A percentile compares a stretch with the other conserved stretches of the same genome.
phyloP scores from a whole-genome alignment of 2,113 vertebrate species.

The Capra hircus region DNA sequence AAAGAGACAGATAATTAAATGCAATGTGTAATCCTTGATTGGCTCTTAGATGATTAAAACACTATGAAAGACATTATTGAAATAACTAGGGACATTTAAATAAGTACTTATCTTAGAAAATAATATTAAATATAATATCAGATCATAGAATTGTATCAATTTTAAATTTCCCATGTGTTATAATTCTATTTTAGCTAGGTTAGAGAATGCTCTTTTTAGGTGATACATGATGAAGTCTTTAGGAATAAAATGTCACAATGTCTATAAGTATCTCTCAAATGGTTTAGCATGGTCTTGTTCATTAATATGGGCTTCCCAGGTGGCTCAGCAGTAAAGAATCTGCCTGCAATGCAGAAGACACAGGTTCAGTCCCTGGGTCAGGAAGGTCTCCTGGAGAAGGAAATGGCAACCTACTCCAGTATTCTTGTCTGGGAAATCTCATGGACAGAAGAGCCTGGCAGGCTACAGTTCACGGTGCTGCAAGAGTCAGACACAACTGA shows the following conservation, averaged over 20 bases:
- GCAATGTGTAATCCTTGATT: background rate
- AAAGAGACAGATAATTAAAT: background rate
- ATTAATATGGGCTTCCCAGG: background rate
- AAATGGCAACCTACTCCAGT: background rate
- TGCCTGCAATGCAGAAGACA: background rate
- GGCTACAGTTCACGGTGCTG: background rate
- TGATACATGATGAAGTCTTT: background rate
- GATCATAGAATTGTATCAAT: background rate
- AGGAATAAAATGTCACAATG: background rate
- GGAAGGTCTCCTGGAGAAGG: background rate
- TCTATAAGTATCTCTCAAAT: background rate
- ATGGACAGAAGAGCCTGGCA: background rate
- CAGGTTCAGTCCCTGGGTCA: background rate
- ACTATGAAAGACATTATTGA: background rate
- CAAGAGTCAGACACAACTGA: background rate
- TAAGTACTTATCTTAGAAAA: background rate
- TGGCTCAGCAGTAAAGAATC: background rate
- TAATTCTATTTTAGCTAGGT: background rate
- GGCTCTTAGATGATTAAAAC: background rate
- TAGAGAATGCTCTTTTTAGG: background rate
- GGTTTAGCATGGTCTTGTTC: background rate
- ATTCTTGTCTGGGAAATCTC: background rate
- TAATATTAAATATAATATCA: background rate
- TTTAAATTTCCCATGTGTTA: background rate
- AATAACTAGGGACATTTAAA: background rate